Evolutionary conservation across 23 tunicate species (phyloP).

Genomic region (Pegea sp.): DNA sequence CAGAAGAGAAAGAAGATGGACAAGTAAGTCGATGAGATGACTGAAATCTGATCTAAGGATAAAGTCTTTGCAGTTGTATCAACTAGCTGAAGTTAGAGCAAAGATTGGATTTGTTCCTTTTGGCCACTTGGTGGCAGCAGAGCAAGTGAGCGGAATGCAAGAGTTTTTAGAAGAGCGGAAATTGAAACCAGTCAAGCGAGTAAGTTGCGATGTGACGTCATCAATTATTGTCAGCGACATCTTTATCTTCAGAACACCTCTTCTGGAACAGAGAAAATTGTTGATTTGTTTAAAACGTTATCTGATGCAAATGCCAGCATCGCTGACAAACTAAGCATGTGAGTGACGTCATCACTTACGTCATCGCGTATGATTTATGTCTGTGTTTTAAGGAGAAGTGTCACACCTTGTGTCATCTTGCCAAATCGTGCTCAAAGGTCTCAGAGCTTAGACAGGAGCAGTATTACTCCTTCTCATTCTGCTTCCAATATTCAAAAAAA

Average conservation of each 20-base stretch:
- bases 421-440: too few relatives aligned
- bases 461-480: slow-evolving; percentile 2
- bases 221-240: not conserved
- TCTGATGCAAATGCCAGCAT: slow-evolving; percentile 30
- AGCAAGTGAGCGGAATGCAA: slow-evolving; percentile 74
- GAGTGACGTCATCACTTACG: slow-evolving; percentile 7
- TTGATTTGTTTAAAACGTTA: slow-evolving; percentile 26
- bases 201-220: not conserved
- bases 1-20: slow-evolving; percentile 55
- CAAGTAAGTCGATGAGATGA: slow-evolving; percentile 20
- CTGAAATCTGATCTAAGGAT: not conserved
- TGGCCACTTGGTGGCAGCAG: slow-evolving; percentile 34
- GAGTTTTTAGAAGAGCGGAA: slow-evolving; percentile 17
- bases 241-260: slow-evolving; percentile 9
- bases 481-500: not conserved
- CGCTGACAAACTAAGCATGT: slow-evolving; percentile 13
- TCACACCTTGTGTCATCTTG: too few relatives aligned
- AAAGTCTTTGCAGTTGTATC: slow-evolving; percentile 37
- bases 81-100: slow-evolving; percentile 60
- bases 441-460: too few relatives aligned
- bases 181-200: not conserved
- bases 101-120: slow-evolving; percentile 68
- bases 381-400: too few relatives aligned
- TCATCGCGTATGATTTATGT: too few relatives aligned
- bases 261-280: slow-evolving; percentile 38